phyloP scores from a whole-genome alignment of 2,113 vertebrate genomes.

The Mus spicilegus region DNA sequence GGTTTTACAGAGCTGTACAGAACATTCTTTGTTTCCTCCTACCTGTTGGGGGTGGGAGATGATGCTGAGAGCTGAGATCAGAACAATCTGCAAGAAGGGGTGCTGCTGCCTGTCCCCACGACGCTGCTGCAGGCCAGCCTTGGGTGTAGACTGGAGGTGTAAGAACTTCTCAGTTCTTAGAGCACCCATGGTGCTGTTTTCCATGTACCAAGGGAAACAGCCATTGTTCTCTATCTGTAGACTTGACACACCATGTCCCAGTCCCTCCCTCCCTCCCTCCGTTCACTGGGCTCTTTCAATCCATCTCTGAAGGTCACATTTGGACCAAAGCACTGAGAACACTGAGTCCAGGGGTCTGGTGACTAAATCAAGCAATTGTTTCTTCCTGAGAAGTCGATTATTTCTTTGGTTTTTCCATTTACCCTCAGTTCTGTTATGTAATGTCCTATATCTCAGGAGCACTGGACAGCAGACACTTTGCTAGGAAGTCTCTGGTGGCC shows the following conservation, averaged over 20 bases:
- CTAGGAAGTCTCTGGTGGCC: neutral
- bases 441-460: constrained; percentile 18
- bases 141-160: rapidly evolving
- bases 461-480: neutral
- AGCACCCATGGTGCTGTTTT: neutral
- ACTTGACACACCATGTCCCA: neutral
- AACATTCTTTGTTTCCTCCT: constrained; percentile 32
- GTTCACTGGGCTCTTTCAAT: neutral
- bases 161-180: neutral
- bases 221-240: constrained; percentile 22
- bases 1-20: neutral
- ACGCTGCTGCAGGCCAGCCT: neutral
- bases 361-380: constrained; percentile 55
- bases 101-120: rapidly evolving
- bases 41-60: neutral
- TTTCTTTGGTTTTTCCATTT: constrained; percentile 19
- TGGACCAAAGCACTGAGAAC: neutral
- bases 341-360: neutral
- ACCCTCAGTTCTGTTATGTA: neutral
- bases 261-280: neutral
- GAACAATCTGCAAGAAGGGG: neutral
- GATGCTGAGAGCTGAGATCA: neutral
- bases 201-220: neutral
- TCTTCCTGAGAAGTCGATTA: neutral
- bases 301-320: constrained; percentile 47